Base-by-base conservation (phyloP, 2,113 vertebrate genomes). In the Oryzias woworae region DNA sequence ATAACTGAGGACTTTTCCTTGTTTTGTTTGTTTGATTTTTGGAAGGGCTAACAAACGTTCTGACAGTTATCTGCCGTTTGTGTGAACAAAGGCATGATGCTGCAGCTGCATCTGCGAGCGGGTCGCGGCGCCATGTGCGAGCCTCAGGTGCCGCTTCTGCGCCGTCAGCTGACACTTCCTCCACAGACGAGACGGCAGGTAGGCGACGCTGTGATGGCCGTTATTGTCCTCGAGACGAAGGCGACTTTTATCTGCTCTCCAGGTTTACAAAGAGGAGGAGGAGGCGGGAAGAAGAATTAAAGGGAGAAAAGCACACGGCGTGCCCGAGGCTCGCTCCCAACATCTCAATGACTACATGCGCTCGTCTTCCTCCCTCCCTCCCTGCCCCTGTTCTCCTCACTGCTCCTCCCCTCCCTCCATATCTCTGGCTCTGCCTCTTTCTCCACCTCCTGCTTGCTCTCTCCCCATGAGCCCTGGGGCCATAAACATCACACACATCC, bases 271-370 rank as follows among this genome's bases (percentile, higher is more conserved):
- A 87, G 75, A 53, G 66, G 49, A 31, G 48, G 55, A 43, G 48
- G 58, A 36, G 36, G 36, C 36, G 36, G 36, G 36, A 36, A 12
- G 36, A 36, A 18, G 70, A 47, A 43, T 67, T 45, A 78, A 28
- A 75, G 75, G 62, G 81, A 63, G 69, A 62, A 53, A 64, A 72
- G 73, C 73, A 58, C 79, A 85, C 73, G 81, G 73, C 79, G 77
- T 69, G 83, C 87, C 86, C 77, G 88, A 77, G 77, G 88, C 86
- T 84, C 61, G 72, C 85, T 88, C 88, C 87, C 88, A 89, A 88
- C 88, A 80, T 87, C 85, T 86, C 83, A 86, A 84, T 86, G 81
- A 85, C 85, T 85, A 75, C 82, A 84, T 56, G 69, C 73, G 50
- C 85, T 64, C 69, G 4, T 66, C 60, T 64, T 53, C 46, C 66